Evolutionary conservation across 2,888 invertebrate species (phyloP).

Genomic region (Orchesellides sinensis): DNA sequence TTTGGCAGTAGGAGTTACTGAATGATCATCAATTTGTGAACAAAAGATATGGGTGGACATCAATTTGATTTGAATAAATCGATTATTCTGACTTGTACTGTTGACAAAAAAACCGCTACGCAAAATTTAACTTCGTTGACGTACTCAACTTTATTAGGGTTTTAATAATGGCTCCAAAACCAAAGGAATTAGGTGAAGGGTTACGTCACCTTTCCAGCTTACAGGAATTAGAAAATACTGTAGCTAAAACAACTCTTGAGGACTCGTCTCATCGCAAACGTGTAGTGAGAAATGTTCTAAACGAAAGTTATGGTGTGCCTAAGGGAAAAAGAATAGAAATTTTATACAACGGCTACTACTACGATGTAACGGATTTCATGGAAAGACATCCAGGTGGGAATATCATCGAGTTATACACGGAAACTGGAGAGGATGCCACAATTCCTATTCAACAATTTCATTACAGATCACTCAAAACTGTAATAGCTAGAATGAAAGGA

Average conservation of each 20-base stretch:
- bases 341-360: conserved; percentile 54
- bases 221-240: no score
- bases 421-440: conserved; percentile 67
- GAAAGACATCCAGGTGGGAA: conserved; percentile 65
- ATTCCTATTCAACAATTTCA: conserved; percentile 69
- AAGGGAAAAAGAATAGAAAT: conserved; percentile 46
- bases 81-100: no score
- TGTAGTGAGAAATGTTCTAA: neutral
- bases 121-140: no score
- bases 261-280: conserved; percentile 5
- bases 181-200: conserved; percentile 37
- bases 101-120: no score
- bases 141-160: neutral
- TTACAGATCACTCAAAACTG: conserved; percentile 60
- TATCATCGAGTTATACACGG: conserved; percentile 67
- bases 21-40: no score
- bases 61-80: no score
- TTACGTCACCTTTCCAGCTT: neutral
- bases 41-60: no score
- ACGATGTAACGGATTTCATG: conserved; percentile 68
- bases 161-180: conserved; percentile 30
- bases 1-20: no score
- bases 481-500: conserved; percentile 58
- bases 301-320: neutral
- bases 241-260: neutral